Evolutionary conservation across 2,113 vertebrate species (phyloP).

Genomic region (Andinoacara biseriatus): DNA sequence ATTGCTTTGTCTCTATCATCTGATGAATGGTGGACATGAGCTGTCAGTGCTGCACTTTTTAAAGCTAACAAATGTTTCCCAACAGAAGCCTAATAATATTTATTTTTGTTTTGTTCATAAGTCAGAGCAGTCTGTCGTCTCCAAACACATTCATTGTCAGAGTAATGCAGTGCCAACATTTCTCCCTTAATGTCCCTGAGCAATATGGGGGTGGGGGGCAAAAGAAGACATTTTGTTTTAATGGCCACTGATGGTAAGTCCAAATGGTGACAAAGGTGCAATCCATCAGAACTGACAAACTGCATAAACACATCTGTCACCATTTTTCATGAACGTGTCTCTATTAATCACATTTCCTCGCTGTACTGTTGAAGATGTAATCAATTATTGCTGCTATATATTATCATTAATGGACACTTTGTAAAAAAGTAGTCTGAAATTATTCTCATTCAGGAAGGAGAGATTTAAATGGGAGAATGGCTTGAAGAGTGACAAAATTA

Average conservation of each 20-base stretch:
- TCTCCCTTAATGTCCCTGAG: constrained; percentile 26
- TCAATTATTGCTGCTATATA: neutral
- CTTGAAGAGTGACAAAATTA: neutral
- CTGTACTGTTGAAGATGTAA: neutral
- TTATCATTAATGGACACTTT: neutral
- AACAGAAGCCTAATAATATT: constrained; percentile 25
- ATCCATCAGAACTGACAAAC: constrained; percentile 54
- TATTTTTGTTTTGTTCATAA: constrained; percentile 47
- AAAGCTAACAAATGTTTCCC: constrained; percentile 29
- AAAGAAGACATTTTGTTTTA: constrained; percentile 52
- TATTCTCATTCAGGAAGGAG: neutral
- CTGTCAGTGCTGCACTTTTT: constrained; percentile 9
- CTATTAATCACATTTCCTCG: constrained; percentile 34
- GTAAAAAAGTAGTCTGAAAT: neutral
- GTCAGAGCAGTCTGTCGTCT: constrained; percentile 39
- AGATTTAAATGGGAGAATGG: neutral
- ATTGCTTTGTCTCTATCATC: neutral
- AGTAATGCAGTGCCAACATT: constrained; percentile 41
- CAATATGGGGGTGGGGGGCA: constrained; percentile 14
- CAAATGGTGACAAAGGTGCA: constrained; percentile 32
- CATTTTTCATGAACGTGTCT: constrained; percentile 28
- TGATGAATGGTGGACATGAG: neutral
- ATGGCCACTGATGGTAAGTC: constrained; percentile 32
- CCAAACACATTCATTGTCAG: constrained; percentile 32
- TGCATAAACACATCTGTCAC: constrained; percentile 51